A percentile compares a stretch with the other conserved stretches of the same genome.
Conservation (phyloP, 1,140 invertebrate genomes). For the Orchesella cincta region DNA sequence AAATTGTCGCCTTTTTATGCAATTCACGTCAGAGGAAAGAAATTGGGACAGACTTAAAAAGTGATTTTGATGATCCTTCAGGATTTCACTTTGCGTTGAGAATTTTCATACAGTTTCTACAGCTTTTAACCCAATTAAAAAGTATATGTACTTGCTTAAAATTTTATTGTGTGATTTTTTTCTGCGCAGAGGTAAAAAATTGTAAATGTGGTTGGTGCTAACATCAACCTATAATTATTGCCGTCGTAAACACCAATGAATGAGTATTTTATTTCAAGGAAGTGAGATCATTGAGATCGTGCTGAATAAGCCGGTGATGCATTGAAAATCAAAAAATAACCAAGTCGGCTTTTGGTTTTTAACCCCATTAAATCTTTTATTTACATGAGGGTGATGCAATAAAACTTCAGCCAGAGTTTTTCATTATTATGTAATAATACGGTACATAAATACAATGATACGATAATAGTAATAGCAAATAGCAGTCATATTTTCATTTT, state of each 20-base stretch:
- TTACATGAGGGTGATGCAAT: too few relatives aligned
- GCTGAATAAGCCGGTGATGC: too few relatives aligned
- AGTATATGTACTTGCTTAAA: neutral
- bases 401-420: neutral
- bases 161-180: neutral
- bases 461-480: neutral
- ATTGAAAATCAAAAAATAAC: neutral
- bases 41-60: constrained; percentile 12
- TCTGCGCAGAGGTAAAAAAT: neutral
- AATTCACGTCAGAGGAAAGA: constrained; percentile 2
- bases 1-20: constrained; percentile 24
- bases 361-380: too few relatives aligned
- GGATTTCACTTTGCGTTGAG: neutral
- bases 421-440: neutral
- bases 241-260: too few relatives aligned
- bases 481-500: neutral
- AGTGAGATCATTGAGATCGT: too few relatives aligned
- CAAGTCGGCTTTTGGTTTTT: too few relatives aligned
- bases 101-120: neutral
- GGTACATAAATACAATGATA: neutral
- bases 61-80: neutral
- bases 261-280: too few relatives aligned
- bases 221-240: too few relatives aligned
- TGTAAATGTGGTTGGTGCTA: neutral
- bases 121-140: neutral